Evolutionary conservation across 2,113 vertebrate species (phyloP), one percentile per base, ranked within the genome.

Genomic region (Bathybates hornii): DNA sequence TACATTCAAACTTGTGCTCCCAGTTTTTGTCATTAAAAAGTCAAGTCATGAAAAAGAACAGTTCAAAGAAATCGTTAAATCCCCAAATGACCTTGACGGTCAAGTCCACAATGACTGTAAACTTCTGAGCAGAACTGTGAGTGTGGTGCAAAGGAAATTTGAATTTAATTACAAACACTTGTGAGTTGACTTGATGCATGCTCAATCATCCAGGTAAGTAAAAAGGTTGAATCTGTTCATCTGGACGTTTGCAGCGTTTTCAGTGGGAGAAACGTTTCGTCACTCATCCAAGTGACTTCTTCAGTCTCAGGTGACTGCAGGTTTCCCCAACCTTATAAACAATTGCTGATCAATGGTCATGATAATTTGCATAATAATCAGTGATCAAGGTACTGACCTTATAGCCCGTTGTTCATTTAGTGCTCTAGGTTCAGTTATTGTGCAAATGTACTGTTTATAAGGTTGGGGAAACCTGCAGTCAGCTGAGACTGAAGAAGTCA

Each of bases 391-490:
- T 19, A 61, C 57, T 61, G 57, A 34, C 29, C 57, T 19, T 34
- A 61, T 1, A 10, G 1, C 29, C 57, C 5, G 0, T 63, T 63
- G 2, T 63, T 63, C 59, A 63, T 63, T 63, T 34, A 63, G 0
- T 34, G 59, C 29, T 19, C 29, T 4, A 19, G 59, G 59, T 63
- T 63, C 59, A 63, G 59, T 36, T 63, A 63, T 19, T 63, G 59
- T 63, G 32, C 32, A 63, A 63, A 63, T 63, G 16, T 19, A 36
- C 1, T 63, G 2, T 63, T 36, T 34, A 63, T 63, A 63, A 34
- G 29, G 6, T 34, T 19, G 59, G 59, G 29, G 16, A 63, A 63
- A 63, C 59, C 2, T 63, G 6, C 9, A 63, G 29, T 63, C 29
- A 63, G 59, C 59, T 63, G 3, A 34, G 59, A 34, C 29, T 34